phyloP scores from a whole-genome alignment of 2,797 vertebrate species.

The Sphenodon punctatus region DNA sequence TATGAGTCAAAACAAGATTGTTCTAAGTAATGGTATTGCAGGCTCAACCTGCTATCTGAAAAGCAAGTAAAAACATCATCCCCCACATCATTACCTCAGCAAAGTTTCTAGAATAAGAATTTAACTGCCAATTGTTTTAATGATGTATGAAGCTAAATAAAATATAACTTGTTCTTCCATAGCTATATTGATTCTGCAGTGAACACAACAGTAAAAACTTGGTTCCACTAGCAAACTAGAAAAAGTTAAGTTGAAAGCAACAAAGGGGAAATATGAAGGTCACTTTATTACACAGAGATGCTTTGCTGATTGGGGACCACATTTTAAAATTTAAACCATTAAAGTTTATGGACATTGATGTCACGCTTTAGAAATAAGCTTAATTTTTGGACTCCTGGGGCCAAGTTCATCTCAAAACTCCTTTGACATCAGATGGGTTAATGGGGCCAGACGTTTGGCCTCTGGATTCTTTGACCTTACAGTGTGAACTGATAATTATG shows the following conservation, averaged over 20 bases:
- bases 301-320: rapidly evolving
- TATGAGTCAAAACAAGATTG: background rate
- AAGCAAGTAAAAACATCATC: background rate
- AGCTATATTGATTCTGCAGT: background rate
- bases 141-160: background rate
- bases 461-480: background rate
- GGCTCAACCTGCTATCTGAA: background rate
- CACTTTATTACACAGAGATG: background rate
- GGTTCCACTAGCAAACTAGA: background rate
- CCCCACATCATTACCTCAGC: background rate
- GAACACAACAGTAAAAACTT: background rate
- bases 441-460: rapidly evolving
- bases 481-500: background rate
- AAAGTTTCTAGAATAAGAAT: background rate
- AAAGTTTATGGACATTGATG: background rate
- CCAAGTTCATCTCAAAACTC: background rate
- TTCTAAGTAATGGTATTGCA: background rate
- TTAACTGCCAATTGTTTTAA: background rate
- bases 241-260: background rate
- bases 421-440: background rate
- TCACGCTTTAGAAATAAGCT: background rate
- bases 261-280: background rate
- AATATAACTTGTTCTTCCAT: background rate
- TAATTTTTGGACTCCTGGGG: background rate
- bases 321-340: background rate